These are phyloP conservation scores for Microhierax caerulescens DNA, from an alignment of 2,797 vertebrate species.

Conservation along the genomic window DNA sequence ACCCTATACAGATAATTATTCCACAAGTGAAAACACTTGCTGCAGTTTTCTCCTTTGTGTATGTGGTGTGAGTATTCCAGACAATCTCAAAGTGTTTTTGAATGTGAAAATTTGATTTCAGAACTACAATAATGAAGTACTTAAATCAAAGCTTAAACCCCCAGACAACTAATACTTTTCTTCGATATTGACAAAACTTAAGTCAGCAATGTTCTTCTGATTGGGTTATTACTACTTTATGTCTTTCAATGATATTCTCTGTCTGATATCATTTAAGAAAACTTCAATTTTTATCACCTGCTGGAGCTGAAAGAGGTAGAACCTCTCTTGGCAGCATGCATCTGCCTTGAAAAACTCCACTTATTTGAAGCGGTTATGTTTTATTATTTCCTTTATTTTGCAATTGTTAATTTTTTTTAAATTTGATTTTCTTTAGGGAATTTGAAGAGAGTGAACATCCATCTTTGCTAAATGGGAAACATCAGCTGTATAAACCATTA, in stretches of 20 bases:
- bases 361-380: not conserved
- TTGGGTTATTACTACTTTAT: not conserved
- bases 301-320: not conserved
- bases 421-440: conserved; percentile 39
- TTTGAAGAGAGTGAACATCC: conserved; percentile 49
- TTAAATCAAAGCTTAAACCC: not conserved
- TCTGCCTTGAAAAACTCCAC: not conserved
- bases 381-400: not conserved
- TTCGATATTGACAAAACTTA: not conserved
- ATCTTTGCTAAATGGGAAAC: conserved; percentile 41
- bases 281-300: not conserved
- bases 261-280: not conserved
- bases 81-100: not conserved
- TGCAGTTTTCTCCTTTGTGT: conserved; percentile 11
- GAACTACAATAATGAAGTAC: not conserved
- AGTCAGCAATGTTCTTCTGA: not conserved
- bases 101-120: conserved; percentile 22
- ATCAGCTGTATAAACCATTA: conserved; percentile 43
- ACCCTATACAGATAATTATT: not conserved
- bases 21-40: conserved; percentile 32
- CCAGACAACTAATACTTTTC: not conserved
- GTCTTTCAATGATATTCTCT: not conserved
- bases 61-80: not conserved
- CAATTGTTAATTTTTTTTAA: not conserved
- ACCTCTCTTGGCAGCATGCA: not conserved